Conservation (phyloP, 2,888 invertebrate species). For the Ariolimax columbianus region DNA sequence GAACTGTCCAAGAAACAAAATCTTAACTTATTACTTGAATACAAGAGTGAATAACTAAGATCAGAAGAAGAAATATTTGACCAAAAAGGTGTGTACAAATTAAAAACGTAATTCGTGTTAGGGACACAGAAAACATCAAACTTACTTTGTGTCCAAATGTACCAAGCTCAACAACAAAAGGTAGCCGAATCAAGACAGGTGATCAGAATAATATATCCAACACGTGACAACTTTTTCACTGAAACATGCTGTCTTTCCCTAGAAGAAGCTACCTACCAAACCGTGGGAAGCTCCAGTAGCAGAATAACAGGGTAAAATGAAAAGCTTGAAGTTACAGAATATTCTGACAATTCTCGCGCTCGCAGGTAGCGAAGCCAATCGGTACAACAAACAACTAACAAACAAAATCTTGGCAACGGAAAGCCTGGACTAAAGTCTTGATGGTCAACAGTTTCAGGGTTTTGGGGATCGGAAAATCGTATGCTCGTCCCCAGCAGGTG, state of each 20-base stretch:
- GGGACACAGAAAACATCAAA: too few relatives aligned
- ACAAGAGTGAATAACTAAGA: too few relatives aligned
- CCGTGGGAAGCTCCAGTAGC: neutral
- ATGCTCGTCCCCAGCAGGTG: constrained; percentile 20
- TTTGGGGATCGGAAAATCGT: neutral
- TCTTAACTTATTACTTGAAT: too few relatives aligned
- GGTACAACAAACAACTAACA: constrained; percentile 30
- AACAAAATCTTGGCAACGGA: constrained; percentile 26
- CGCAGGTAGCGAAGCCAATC: neutral
- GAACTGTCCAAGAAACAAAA: too few relatives aligned
- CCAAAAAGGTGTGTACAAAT: too few relatives aligned
- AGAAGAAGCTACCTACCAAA: neutral
- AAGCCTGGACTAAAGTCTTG: constrained; percentile 18
- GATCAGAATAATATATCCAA: neutral
- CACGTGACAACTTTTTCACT: neutral
- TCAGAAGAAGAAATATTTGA: too few relatives aligned
- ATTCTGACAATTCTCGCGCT: neutral
- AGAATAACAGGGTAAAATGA: neutral
- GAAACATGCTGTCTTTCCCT: neutral
- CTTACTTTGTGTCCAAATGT: neutral
- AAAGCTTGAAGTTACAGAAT: neutral
- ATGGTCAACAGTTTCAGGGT: constrained; percentile 38
- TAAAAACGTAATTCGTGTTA: too few relatives aligned
- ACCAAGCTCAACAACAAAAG: neutral
- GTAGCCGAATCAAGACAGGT: neutral